Percentiles rank a stretch among this genome's conserved stretches.
Evolutionary conservation across 1,140 invertebrate species (phyloP).

Genomic region (Drosophila pallidifrons): DNA sequence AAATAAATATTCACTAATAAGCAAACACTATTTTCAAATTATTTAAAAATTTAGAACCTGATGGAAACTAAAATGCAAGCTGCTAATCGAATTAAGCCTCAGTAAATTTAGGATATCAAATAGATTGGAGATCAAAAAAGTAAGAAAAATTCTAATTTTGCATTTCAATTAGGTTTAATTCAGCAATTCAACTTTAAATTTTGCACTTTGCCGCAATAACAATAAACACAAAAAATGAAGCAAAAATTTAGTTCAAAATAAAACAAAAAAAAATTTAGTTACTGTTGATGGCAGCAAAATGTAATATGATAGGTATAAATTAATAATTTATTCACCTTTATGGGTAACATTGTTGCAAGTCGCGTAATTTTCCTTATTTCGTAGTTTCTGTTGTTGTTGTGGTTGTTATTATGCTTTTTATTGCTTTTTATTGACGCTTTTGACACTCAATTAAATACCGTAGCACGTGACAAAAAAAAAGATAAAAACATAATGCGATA

Average conservation of each 20-base stretch:
- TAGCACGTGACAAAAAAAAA: conserved; percentile 21
- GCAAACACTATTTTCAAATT: too few relatives aligned
- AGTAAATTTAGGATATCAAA: too few relatives aligned
- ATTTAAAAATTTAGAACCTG: too few relatives aligned
- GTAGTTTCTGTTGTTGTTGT: neutral
- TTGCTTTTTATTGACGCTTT: conserved; percentile 13
- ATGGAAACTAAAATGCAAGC: too few relatives aligned
- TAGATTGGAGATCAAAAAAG: too few relatives aligned
- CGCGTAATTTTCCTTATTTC: conserved; percentile 12
- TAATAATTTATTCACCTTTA: conserved; percentile 68
- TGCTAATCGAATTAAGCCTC: too few relatives aligned
- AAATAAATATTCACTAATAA: too few relatives aligned
- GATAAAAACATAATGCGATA: conserved; percentile 8
- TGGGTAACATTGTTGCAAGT: conserved; percentile 56
- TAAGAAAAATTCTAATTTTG: neutral
- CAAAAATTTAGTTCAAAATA: too few relatives aligned
- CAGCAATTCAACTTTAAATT: conserved; percentile 11
- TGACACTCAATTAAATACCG: conserved; percentile 27
- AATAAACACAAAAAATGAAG: conserved; percentile 19
- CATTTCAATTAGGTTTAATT: neutral
- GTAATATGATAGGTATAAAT: conserved; percentile 17
- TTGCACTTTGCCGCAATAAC: neutral
- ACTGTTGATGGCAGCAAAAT: conserved; percentile 34
- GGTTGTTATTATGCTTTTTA: conserved; percentile 6
- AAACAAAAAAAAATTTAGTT: conserved; percentile 33